Percentiles rank a stretch among this genome's conserved stretches.
Conservation (phyloP, 1,140 invertebrate genomes). For the Cephus cinctus region DNA sequence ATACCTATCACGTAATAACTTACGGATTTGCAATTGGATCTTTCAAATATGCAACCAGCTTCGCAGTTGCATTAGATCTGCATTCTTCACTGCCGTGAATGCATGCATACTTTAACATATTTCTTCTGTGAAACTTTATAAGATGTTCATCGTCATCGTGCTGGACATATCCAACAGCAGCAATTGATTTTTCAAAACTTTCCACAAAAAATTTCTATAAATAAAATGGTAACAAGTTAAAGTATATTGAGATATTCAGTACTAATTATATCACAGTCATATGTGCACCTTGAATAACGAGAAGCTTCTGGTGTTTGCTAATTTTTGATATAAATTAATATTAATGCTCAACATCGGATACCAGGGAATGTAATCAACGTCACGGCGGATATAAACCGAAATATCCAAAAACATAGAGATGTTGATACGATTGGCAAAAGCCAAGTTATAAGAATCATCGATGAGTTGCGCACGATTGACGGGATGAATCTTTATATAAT, state of each 20-base stretch:
- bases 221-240: background rate
- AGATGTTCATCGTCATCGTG: constrained; percentile 61
- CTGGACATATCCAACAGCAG: constrained; percentile 63
- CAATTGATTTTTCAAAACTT: constrained; percentile 61
- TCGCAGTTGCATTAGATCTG: constrained; percentile 58
- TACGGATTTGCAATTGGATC: constrained; percentile 65
- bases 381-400: constrained; percentile 60
- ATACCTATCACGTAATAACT: constrained; percentile 32
- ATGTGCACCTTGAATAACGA: constrained; percentile 17
- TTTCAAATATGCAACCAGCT: constrained; percentile 67
- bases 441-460: constrained; percentile 72
- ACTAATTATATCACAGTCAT: background rate
- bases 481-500: constrained; percentile 48
- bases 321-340: constrained; percentile 48
- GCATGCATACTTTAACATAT: constrained; percentile 66
- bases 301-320: constrained; percentile 21
- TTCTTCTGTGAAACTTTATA: constrained; percentile 62
- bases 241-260: background rate
- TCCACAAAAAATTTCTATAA: constrained; percentile 64
- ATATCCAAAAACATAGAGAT: constrained; percentile 59
- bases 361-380: constrained; percentile 68
- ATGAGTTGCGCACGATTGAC: constrained; percentile 75
- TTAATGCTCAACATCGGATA: constrained; percentile 60
- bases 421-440: constrained; percentile 55
- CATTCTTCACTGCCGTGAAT: constrained; percentile 64